Evolutionary conservation across 37 sponge, comb jelly and placozoan genomes (phyloP).

Genomic region (Beroe forskalii): DNA sequence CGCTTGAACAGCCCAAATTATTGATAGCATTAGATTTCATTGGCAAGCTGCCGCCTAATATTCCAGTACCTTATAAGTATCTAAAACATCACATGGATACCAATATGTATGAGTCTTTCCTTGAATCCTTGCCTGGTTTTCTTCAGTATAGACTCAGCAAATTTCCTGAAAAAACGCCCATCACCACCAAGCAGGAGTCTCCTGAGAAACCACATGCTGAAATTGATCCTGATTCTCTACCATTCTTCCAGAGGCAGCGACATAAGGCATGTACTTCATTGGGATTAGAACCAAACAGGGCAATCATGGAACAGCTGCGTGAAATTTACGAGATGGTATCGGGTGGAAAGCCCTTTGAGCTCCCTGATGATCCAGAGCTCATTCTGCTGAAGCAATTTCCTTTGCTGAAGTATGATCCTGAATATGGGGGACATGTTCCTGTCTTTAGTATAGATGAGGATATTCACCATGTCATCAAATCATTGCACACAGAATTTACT

Average conservation of each 20-base stretch:
- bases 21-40: conserved; percentile 37
- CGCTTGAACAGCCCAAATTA: conserved; percentile 51
- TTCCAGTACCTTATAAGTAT: conserved; percentile 58
- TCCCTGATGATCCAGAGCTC: conserved; percentile 6
- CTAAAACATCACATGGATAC: conserved; percentile 4
- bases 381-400: conserved; percentile 3
- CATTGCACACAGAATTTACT: conserved; percentile 34
- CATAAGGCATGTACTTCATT: not conserved
- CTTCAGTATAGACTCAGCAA: not conserved
- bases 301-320: not conserved
- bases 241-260: conserved; percentile 2
- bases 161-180: not conserved
- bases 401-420: conserved; percentile 8
- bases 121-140: not conserved
- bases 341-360: not conserved
- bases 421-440: conserved; percentile 43
- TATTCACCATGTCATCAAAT: not conserved
- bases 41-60: conserved; percentile 2
- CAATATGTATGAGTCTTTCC: conserved; percentile 45
- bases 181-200: not conserved
- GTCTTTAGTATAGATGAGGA: not conserved
- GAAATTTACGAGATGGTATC: not conserved
- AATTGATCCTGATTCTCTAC: conserved; percentile 6
- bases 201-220: not conserved
- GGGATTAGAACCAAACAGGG: conserved; percentile 25